A percentile compares a stretch with the other conserved stretches of the same genome.
These are phyloP conservation scores for Phocoena phocoena DNA, from an alignment of 2,113 vertebrate genomes.

Conservation along the genomic window DNA sequence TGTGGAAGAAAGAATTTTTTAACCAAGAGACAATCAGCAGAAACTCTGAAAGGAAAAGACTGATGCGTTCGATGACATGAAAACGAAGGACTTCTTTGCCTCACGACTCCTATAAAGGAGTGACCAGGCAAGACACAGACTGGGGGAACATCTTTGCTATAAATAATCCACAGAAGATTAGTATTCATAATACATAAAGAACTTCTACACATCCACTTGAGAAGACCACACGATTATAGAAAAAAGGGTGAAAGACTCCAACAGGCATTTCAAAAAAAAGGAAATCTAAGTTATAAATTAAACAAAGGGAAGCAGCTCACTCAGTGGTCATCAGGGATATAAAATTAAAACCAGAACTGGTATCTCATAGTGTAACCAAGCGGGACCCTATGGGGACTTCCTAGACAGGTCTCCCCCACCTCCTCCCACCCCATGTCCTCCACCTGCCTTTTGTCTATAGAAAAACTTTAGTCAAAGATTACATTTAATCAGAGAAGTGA, in stretches of 20 bases:
- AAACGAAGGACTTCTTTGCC: not conserved
- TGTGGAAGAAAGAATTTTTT: not conserved
- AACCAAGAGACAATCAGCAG: not conserved
- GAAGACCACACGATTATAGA: fast-evolving
- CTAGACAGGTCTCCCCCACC: too few relatives aligned
- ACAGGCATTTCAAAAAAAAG: not conserved
- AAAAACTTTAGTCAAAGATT: too few relatives aligned
- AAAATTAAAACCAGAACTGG: not conserved
- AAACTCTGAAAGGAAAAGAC: not conserved
- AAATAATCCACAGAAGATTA: not conserved
- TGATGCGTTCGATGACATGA: not conserved
- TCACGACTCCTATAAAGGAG: not conserved
- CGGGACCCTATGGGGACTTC: too few relatives aligned
- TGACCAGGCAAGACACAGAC: too few relatives aligned
- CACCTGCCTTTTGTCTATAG: too few relatives aligned
- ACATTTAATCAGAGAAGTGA: too few relatives aligned
- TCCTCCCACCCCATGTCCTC: too few relatives aligned
- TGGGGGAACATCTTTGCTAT: fast-evolving
- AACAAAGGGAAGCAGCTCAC: too few relatives aligned
- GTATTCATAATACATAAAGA: not conserved
- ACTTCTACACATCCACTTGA: too few relatives aligned
- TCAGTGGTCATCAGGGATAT: not conserved
- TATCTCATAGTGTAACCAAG: too few relatives aligned
- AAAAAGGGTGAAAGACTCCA: too few relatives aligned
- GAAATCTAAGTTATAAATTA: not conserved